Evolutionary conservation across 2,113 vertebrate genomes (phyloP).

Genomic region (Phalacrocorax brasilianus): DNA sequence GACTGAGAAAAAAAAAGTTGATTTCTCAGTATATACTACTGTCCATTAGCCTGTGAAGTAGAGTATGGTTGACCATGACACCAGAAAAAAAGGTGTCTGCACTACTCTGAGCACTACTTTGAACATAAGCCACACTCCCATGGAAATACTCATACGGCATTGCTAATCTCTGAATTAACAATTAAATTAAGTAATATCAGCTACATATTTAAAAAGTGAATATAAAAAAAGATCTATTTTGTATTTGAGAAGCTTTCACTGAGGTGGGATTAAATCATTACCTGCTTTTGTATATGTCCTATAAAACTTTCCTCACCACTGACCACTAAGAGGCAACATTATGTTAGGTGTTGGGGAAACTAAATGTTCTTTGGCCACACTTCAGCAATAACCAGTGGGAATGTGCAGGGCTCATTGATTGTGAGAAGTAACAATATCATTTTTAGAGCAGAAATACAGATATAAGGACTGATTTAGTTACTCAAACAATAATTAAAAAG

Average conservation of each 20-base stretch:
- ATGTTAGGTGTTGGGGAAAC: neutral
- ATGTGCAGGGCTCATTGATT: neutral
- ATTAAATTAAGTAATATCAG: neutral
- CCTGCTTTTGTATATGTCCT: neutral
- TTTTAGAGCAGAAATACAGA: neutral
- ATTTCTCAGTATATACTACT: neutral
- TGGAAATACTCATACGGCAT: neutral
- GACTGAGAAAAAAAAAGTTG: neutral
- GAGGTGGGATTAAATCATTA: neutral
- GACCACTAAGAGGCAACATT: neutral
- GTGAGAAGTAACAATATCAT: neutral
- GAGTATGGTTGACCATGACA: neutral
- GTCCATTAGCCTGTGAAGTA: neutral
- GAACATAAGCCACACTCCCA: neutral
- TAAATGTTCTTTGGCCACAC: neutral
- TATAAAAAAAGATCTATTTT: neutral
- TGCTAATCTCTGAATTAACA: neutral
- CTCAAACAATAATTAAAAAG: neutral
- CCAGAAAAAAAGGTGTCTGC: neutral
- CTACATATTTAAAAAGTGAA: neutral
- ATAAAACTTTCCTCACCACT: neutral
- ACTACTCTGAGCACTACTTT: neutral
- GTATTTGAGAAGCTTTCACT: neutral
- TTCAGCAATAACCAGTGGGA: neutral
- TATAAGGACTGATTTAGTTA: neutral